Conservation (phyloP, 2,797 vertebrate species). For the Enteromius treurensis region DNA sequence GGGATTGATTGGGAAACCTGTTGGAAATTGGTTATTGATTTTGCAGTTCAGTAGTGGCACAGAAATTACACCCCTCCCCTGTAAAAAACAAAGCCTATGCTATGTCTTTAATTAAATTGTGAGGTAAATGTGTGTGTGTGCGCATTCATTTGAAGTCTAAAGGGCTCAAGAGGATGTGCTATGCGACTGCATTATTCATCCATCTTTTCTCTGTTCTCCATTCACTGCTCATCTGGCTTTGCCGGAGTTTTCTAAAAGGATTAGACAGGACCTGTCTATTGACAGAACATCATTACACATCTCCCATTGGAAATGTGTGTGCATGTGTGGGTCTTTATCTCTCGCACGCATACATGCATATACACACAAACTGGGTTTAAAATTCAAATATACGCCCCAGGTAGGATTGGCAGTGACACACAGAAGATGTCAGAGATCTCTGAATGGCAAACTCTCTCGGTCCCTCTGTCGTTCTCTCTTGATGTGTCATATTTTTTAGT, state of each 20-base stretch:
- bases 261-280: slow-evolving; percentile 53
- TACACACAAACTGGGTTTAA: not conserved
- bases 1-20: not conserved
- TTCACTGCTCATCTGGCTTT: slow-evolving; percentile 52
- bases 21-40: not conserved
- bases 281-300: slow-evolving; percentile 32
- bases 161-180: slow-evolving; percentile 2
- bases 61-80: slow-evolving; percentile 1
- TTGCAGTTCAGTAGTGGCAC: not conserved
- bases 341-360: not conserved
- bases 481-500: slow-evolving; percentile 9
- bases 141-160: slow-evolving; percentile 9
- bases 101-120: not conserved
- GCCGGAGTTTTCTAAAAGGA: slow-evolving; percentile 64
- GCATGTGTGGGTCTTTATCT: not conserved
- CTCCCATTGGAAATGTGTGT: not conserved
- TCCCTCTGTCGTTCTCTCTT: not conserved
- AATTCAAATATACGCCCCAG: slow-evolving; percentile 21
- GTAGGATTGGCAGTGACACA: not conserved
- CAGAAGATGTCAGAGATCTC: slow-evolving; percentile 4
- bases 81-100: not conserved
- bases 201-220: slow-evolving; percentile 10
- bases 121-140: not conserved
- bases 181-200: slow-evolving; percentile 55
- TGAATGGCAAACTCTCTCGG: not conserved